Evolutionary conservation across 2,113 vertebrate genomes (phyloP).

Genomic region (Fukomys damarensis): DNA sequence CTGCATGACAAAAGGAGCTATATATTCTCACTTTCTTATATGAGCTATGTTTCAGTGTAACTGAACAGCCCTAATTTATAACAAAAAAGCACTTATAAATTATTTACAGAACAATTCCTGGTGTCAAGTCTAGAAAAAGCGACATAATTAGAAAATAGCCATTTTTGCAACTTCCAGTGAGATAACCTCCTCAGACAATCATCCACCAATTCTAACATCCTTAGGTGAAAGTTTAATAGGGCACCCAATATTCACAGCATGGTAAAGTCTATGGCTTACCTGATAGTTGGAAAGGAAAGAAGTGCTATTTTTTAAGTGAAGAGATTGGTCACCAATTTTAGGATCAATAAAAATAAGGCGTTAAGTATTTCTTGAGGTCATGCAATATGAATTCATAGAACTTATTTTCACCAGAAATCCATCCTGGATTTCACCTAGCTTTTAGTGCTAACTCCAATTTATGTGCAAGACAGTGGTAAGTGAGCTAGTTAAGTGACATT

Average conservation of each 20-base stretch:
- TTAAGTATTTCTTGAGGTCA: background rate
- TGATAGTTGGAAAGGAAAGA: background rate
- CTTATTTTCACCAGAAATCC: background rate
- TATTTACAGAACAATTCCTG: background rate
- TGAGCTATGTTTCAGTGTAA: background rate
- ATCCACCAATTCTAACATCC: too few species aligned
- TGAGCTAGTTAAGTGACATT: background rate
- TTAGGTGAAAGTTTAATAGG: background rate
- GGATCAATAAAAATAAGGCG: background rate
- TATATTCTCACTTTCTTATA: background rate
- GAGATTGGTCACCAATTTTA: background rate
- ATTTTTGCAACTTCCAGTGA: background rate
- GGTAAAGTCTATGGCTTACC: background rate
- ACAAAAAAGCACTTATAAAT: background rate
- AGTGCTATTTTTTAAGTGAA: background rate
- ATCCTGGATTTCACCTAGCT: background rate
- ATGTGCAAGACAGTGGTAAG: background rate
- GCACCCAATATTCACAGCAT: too few species aligned
- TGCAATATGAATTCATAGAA: background rate
- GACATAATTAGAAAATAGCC: background rate
- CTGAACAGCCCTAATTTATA: background rate
- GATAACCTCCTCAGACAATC: background rate
- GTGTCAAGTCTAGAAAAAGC: background rate
- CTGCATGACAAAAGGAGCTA: too few species aligned
- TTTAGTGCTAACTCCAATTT: background rate